A percentile compares a stretch with the other conserved stretches of the same genome.
These are phyloP conservation scores for Charanyca ferruginea DNA, from an alignment of 2,888 invertebrate species.

Conservation along the genomic window DNA sequence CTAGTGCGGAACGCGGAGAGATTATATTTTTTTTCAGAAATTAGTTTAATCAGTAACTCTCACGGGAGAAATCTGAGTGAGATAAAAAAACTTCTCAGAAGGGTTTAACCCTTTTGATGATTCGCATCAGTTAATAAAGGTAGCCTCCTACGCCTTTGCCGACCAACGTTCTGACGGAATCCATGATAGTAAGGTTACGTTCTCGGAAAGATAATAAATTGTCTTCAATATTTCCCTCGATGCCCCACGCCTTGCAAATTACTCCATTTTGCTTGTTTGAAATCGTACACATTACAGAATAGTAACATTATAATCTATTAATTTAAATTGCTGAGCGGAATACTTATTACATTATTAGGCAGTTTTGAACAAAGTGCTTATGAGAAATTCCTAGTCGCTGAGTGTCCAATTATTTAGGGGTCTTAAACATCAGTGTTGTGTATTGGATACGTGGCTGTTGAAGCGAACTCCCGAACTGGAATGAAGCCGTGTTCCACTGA, in stretches of 20 bases:
- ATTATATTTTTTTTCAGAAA: constrained; percentile 64
- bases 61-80: constrained; percentile 66
- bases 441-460: constrained; percentile 37
- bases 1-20: constrained; percentile 47
- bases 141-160: constrained; percentile 9
- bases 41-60: constrained; percentile 71
- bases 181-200: constrained; percentile 3
- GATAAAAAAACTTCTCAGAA: constrained; percentile 62
- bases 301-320: constrained; percentile 33
- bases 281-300: constrained; percentile 17
- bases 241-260: constrained; percentile 7
- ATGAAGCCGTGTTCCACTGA: not conserved
- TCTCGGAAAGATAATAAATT: constrained; percentile 12
- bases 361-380: constrained; percentile 26
- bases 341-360: constrained; percentile 34
- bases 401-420: constrained; percentile 39
- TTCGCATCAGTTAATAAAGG: constrained; percentile 53
- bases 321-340: constrained; percentile 41
- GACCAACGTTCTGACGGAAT: not conserved
- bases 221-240: constrained; percentile 17
- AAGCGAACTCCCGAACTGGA: constrained; percentile 49
- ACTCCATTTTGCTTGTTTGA: constrained; percentile 13
- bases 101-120: constrained; percentile 55
- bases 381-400: constrained; percentile 32
- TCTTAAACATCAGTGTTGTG: constrained; percentile 35